Evolutionary conservation across 2,888 invertebrate species (phyloP), one percentile per base, ranked within the genome.

Genomic region (Tetropium fuscum): DNA sequence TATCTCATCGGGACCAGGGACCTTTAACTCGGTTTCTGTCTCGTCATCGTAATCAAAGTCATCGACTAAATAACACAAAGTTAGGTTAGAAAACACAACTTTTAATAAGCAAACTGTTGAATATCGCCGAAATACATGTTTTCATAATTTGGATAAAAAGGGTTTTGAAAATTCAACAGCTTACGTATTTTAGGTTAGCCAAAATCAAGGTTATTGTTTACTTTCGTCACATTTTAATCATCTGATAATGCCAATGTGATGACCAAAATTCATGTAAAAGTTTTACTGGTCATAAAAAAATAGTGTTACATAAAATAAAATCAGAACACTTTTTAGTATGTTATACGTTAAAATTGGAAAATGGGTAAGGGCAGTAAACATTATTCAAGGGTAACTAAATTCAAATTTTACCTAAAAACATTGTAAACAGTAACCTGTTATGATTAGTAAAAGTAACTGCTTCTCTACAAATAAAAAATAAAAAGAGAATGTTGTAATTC

Each of bases 1-100:
- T 76, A 94, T 91, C 81, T 92, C 91, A 75, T 93, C 91, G 19
- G 85, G 83, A 20, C 85, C 83, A 20, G 92, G 91, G 47, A 85
- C 84, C 59, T 88, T 82, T 32, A 75, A 61, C 3, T 36, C 27
- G 41, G 55, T 36, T 64, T 63, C 53, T 16, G 57, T 57, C 4
- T 74, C 73, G 27, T n/a, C n/a, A 41, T 72, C 78, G 49, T 74
- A 74, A 49, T 73, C 73, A 41, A 73, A 72, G 5, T 69, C 68
- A 36, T 69, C 68, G 34, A 72, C 73, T 71, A 36, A 51, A 51
- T 22, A 48, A 48, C 6, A 5, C 8, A 19, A 48, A 11, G n/a
- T 20, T 36, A 36, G 7, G 22, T 13, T 13, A 48, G 11, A 36
- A 22, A 2, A 22, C 10, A 25, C 15, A 36, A 15, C 15, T 38